Base-by-base conservation (phyloP, 2,113 vertebrate species). In the Pyxicephalus adspersus region DNA sequence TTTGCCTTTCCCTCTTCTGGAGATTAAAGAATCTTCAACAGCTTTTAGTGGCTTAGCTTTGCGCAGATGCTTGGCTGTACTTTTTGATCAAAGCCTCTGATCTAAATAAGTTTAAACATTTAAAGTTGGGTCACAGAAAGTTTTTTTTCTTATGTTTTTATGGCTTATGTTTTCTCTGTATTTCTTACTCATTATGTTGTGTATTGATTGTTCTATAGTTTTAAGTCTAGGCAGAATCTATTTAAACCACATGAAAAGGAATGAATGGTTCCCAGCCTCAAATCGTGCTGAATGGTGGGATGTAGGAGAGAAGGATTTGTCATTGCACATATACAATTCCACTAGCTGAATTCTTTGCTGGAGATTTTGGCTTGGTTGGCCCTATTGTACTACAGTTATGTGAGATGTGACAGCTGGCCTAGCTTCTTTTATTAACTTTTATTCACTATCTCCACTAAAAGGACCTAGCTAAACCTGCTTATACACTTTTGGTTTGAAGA, bases 361-460 rank as follows among this genome's bases (percentile, higher is more conserved):
- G 54, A 22, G 29, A 6, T 45, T 26, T 25, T 81, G n/a, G n/a
- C 67, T 57, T 57, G 34, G 54, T 28, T 9, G 79, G 73, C 79
- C 79, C 51, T 65, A 74, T 73, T 81, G 79, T 81, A 26, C 55
- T 28, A 19, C 28, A n/a, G n/a, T 54, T 54, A 34, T 81, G 60
- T 73, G 68, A 63, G 50, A 34, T 64, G 60, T 81, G 68, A 81
- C 68, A 74, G 68, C 45, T 73, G 67, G 25, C 58, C 54, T 72
- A 31, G 25, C 13, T 64, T 52, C 64, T 9, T 25, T 64, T 29
- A 67, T 54, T 6, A 31, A 38, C 63, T 11, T 16, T 55, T 51
- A 63, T 66, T 55, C 60, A 17, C 16, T 64, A 3, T 51, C 28
- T 22, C 18, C 20, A 18, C 23, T 28, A 75, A 23, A 45, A 17